Evolutionary conservation across 2,113 vertebrate genomes (phyloP).

Genomic region (Vimba vimba): DNA sequence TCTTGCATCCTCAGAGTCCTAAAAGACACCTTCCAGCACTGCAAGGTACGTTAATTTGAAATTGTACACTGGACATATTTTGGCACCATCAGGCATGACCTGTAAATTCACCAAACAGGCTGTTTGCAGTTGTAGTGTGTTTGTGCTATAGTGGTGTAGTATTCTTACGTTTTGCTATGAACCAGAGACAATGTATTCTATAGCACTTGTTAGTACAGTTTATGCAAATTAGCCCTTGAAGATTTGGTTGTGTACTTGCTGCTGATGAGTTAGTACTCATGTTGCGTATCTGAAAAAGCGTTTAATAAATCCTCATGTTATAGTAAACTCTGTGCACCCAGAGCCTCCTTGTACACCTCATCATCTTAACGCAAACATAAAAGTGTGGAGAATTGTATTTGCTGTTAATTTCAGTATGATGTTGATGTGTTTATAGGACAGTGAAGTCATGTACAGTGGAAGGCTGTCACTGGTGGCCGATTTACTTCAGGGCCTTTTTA

Average conservation of each 20-base stretch:
- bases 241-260: no score
- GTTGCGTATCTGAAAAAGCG: no score
- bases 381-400: neutral
- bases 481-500: constrained; percentile 90
- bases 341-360: no score
- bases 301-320: no score
- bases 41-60: constrained; percentile 79
- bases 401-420: neutral
- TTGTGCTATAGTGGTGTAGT: neutral
- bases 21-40: constrained; percentile 87
- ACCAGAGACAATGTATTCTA: no score
- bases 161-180: no score
- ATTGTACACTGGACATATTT: neutral
- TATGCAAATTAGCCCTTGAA: no score
- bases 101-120: neutral
- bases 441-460: constrained; percentile 87
- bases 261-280: no score
- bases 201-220: no score
- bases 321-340: no score
- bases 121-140: neutral
- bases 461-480: constrained; percentile 89
- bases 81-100: neutral
- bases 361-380: no score
- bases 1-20: constrained; percentile 83
- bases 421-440: constrained; percentile 77